phyloP scores from a whole-genome alignment of 2,113 vertebrate genomes.

The Vulpes vulpes region DNA sequence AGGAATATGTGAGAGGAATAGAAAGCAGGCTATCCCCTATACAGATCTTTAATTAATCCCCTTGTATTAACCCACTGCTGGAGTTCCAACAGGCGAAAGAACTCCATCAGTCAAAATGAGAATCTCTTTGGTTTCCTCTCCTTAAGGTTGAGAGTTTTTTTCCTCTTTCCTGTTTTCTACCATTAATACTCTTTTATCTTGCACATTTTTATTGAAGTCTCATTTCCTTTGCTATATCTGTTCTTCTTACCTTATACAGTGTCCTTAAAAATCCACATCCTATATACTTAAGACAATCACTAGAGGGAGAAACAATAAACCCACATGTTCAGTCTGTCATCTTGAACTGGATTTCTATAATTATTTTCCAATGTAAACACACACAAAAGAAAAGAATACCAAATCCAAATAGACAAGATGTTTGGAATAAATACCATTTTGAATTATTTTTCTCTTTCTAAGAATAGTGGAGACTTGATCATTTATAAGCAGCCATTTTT shows the following conservation, averaged over 20 bases:
- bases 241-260: neutral
- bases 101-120: neutral
- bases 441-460: neutral
- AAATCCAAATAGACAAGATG: neutral
- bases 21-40: neutral
- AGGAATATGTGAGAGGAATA: neutral
- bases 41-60: constrained; percentile 39
- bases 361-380: neutral
- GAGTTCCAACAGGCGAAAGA: neutral
- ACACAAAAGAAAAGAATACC: neutral
- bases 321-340: neutral
- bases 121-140: neutral
- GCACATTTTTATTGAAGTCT: neutral
- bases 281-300: neutral
- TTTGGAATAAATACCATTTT: neutral
- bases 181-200: neutral
- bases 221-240: neutral
- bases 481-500: neutral
- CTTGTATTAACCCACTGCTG: neutral
- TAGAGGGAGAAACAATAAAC: neutral
- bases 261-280: neutral
- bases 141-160: neutral
- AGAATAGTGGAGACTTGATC: neutral
- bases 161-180: neutral
- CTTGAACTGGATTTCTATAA: neutral